Base-by-base conservation (phyloP, 2,888 invertebrate species). In the Cantharis flavilabris region DNA sequence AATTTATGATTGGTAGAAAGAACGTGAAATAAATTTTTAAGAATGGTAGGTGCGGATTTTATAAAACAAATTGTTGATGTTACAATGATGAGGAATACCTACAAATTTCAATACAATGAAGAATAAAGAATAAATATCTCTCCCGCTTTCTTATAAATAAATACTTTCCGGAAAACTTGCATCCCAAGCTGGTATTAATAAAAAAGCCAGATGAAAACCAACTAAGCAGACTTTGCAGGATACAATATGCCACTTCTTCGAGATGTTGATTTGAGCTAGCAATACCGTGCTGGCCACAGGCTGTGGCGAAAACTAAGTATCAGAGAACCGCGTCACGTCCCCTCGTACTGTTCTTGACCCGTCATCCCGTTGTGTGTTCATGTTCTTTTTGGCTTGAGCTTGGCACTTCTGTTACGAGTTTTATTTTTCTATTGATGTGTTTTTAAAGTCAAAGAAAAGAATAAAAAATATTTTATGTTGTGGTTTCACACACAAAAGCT, bases 251-350 rank as follows among this genome's bases (percentile, higher is more conserved):
- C 77, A 67, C 75, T 72, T 14, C 65, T 62, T 49, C 49, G 26
- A 20, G 30, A 71, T 75, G 62, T 70, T 75, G 77, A 70, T 62
- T 20, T 70, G 18, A 65, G 73, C 78, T 80, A 80, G 76, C 70
- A 81, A 79, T 79, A 83, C 83, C 83, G 80, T 82, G 82, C 81
- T 83, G 83, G 84, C 82, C 83, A 80, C 81, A 83, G 82, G 84
- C 81, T 82, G 83, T 83, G 83, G 84, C 83, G 82, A 84, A 85
- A 85, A 84, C 84, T 83, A 83, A 81, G 82, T 84, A 85, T 84
- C 85, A 84, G 84, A 83, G 83, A 85, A 84, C 84, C 84, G 82
- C 82, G 83, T 85, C 85, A 86, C 86, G 86, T 85, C 83, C 84
- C 81, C 83, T 82, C 82, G 82, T 80, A 79, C 81, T 84, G 83